These are phyloP conservation scores for Eupeodes corollae DNA, from an alignment of 1,140 invertebrate species.

Conservation along the genomic window DNA sequence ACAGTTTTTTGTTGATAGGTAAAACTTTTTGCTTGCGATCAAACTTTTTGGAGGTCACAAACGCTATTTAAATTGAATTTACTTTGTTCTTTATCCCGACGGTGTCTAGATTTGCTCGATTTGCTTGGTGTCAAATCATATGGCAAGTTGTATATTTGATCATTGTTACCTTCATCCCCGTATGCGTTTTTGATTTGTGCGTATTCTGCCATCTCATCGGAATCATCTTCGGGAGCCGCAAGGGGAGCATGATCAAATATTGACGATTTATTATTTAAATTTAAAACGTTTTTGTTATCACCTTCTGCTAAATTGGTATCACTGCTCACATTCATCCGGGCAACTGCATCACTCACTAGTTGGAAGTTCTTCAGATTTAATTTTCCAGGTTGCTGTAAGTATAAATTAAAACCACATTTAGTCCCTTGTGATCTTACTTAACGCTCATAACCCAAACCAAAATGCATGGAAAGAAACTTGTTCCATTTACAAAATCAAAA, in stretches of 20 bases:
- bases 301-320: slow-evolving; percentile 25
- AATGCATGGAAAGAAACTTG: neutral
- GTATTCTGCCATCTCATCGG: slow-evolving; percentile 35
- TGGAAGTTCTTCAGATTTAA: slow-evolving; percentile 81
- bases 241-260: slow-evolving; percentile 59
- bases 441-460: too few species aligned
- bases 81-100: slow-evolving; percentile 53
- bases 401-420: slow-evolving; percentile 21
- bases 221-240: slow-evolving; percentile 63
- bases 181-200: slow-evolving; percentile 29
- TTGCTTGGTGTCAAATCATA: slow-evolving; percentile 54
- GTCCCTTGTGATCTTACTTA: too few species aligned
- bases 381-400: slow-evolving; percentile 68
- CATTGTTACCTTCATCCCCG: slow-evolving; percentile 43
- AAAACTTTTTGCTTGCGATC: too few species aligned
- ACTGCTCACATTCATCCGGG: slow-evolving; percentile 55
- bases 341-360: slow-evolving; percentile 70
- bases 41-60: too few species aligned
- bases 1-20: too few species aligned
- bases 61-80: slow-evolving; percentile 19
- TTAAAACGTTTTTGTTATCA: slow-evolving; percentile 23
- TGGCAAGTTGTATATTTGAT: slow-evolving; percentile 45
- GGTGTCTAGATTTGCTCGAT: slow-evolving; percentile 43
- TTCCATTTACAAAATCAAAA: slow-evolving; percentile 8
- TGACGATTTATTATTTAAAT: slow-evolving; percentile 13